Base-by-base conservation (phyloP, 2,888 invertebrate species). In the Adelognathus sp. region DNA sequence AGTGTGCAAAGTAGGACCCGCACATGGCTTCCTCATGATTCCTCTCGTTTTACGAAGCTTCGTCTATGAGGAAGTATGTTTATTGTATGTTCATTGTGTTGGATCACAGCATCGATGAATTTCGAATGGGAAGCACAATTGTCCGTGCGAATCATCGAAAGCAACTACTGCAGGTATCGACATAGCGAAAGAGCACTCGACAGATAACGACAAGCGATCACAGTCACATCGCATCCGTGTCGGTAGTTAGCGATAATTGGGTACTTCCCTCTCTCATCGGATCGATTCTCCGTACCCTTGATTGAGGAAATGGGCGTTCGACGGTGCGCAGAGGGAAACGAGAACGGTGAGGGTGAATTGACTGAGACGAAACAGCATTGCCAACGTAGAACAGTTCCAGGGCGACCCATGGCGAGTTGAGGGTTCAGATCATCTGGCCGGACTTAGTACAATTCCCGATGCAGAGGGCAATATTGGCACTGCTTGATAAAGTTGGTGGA, bases 171-270 rank as follows among this genome's bases (percentile, higher is more conserved):
- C n/a, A n/a, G 24, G 24, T 27, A 16, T 14, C 31, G 29, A 24
- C 29, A n/a, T n/a, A 16, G 39, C 50, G 21, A 50, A 31, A 21
- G 56, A 56, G 67, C 33, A 67, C 36, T 67, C 29, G 41, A 50
- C 29, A 76, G 56, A 73, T 67, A 79, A 64, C 39, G 46, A 50
- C 36, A 46, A 11, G 71, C 60, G 78, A 72, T 78, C 61, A 52
- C 67, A 83, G 81, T 86, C n/a, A 86, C 85, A 87, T 87, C 85
- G 86, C 88, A 84, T 86, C 84, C 83, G 81, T 81, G 83, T 84
- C 84, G 85, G 87, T 86, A 86, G 88, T 88, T 90, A 87, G 86
- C 86, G 88, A 88, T 90, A 89, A 89, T 89, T 89, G 88, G 89
- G 86, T 87, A 88, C 90, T 89, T 88, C 89, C 88, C 86, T 88